Evolutionary conservation across 2,797 vertebrate genomes (phyloP), one percentile per base, ranked within the genome.

Genomic region (Spatula versicolor): DNA sequence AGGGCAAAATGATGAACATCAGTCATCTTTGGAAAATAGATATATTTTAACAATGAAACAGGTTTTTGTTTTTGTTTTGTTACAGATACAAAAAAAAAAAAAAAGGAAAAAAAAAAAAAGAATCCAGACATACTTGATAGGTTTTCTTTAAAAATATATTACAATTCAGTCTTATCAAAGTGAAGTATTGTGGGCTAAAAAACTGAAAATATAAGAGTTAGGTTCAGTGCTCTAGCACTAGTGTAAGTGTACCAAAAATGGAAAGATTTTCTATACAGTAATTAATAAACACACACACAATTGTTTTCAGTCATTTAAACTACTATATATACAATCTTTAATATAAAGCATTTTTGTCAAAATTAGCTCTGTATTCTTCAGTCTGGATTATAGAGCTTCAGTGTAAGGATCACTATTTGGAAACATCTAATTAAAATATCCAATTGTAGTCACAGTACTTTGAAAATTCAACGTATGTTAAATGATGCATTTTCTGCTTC

Each of bases 11-110:
- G 92, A 95, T 91, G 92, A 94, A 82, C 79, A 86, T 92, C 90
- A 77, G 78, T 94, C 86, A 93, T 97, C 94, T 97, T 97, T 97
- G 96, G 96, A 97, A 97, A 97, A 96, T 22, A 96, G 68, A 96
- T 55, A 93, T 72, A 96, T 93, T 95, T 96, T 92, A 93, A 94
- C 86, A 97, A 91, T 69, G 71, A 96, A 95, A 93, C 76, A 55
- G 21, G 23, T 50, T 50, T 50, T 46, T 46, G 21, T 46, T 33
- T 50, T 87, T 88, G 88, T 92, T 95, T 58, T 60, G 63, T 92
- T 88, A 92, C 79, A 95, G 58, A 59, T 90, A 92, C 87, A 50
- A 84, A 92, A 90, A 94, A 87, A 72, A 64, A 22, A 91, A 90
- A 94, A 85, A 68, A 58, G 46, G 11, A 19, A 19, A 20, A 85